phyloP scores from a whole-genome alignment of 1,140 invertebrate species.

The Lepidurus packardi region DNA sequence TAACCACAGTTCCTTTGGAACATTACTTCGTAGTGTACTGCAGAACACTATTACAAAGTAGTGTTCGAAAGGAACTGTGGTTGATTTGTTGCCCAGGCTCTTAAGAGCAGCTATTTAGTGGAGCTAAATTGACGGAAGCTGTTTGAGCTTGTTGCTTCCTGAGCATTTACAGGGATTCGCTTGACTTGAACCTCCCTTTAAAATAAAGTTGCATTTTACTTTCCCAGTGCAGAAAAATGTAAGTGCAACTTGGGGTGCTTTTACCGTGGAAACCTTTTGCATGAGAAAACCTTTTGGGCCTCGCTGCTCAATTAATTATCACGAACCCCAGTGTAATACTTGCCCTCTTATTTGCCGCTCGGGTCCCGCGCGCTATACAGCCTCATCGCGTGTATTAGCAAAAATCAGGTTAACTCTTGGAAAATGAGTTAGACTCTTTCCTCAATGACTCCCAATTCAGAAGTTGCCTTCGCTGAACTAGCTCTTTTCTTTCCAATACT shows the following conservation, averaged over 20 bases:
- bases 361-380: not conserved
- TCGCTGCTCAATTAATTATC: constrained; percentile 18
- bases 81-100: not conserved
- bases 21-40: too few species aligned
- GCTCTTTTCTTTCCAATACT: constrained; percentile 10
- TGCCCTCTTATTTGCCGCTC: not conserved
- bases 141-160: not conserved
- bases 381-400: constrained; percentile 16
- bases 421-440: constrained; percentile 15
- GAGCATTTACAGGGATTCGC: not conserved
- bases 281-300: constrained; percentile 1
- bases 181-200: not conserved
- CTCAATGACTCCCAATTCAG: not conserved
- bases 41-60: too few species aligned
- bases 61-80: too few species aligned
- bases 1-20: too few species aligned
- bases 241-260: constrained; percentile 18
- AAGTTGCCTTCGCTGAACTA: not conserved
- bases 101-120: not conserved
- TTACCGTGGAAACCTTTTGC: not conserved
- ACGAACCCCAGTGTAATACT: not conserved
- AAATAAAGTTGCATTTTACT: constrained; percentile 1
- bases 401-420: constrained; percentile 20
- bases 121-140: constrained; percentile 6
- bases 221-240: not conserved